Conservation (phyloP, 2,113 vertebrate genomes). For the Scomber japonicus region DNA sequence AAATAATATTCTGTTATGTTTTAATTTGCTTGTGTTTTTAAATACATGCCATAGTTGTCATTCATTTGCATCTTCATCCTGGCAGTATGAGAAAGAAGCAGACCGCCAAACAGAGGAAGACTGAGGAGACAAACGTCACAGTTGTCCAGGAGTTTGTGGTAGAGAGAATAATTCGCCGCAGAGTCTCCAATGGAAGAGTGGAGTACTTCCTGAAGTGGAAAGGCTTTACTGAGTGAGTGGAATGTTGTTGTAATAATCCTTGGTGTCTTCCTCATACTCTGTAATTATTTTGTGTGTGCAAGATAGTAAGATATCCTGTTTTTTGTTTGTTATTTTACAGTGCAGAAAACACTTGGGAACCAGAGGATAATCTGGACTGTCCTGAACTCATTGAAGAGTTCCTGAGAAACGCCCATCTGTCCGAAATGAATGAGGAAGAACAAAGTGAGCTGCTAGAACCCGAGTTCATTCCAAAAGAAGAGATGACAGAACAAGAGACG, state of each 20-base stretch:
- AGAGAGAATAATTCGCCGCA: slow-evolving; percentile 94
- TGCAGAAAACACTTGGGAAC: slow-evolving; percentile 99
- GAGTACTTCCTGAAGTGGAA: slow-evolving; percentile 99
- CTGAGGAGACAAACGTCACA: slow-evolving; percentile 89
- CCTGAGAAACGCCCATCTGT: slow-evolving; percentile 90
- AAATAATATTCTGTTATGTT: not conserved
- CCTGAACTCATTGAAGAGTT: slow-evolving; percentile 98
- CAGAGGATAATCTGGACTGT: slow-evolving; percentile 98
- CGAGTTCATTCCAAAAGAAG: slow-evolving; percentile 78
- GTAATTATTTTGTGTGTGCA: not conserved
- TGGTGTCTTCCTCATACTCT: not conserved
- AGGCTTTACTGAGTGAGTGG: slow-evolving; percentile 97
- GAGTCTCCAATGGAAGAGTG: slow-evolving; percentile 94
- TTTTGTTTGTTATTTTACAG: slow-evolving; percentile 72
- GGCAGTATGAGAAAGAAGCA: slow-evolving; percentile 99
- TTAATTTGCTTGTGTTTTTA: not conserved
- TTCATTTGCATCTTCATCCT: slow-evolving; percentile 49
- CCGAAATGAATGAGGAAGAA: slow-evolving; percentile 75
- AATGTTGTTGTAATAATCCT: not conserved
- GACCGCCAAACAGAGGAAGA: slow-evolving; percentile 97
- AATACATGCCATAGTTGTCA: not conserved
- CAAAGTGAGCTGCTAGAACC: slow-evolving; percentile 5
- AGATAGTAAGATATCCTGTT: not conserved
- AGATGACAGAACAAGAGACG: slow-evolving; percentile 80
- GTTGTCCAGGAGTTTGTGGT: slow-evolving; percentile 96